These are phyloP conservation scores for Hymenochirus boettgeri DNA, from an alignment of 2,113 vertebrate genomes.

Conservation along the genomic window DNA sequence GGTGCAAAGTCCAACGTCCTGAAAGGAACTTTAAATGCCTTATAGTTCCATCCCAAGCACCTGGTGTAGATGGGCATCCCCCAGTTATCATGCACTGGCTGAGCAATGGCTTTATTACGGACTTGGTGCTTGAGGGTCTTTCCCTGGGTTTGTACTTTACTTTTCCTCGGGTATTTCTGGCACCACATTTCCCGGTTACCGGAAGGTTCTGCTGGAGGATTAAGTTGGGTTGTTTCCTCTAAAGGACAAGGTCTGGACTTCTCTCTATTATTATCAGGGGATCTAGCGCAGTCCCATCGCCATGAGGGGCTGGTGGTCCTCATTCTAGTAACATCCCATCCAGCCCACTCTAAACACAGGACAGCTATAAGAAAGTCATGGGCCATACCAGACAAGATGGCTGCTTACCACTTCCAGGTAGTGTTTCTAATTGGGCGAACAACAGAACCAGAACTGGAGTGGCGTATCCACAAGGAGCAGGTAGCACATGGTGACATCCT, in stretches of 20 bases:
- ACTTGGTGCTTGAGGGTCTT: neutral
- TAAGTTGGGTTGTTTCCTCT: too few species aligned
- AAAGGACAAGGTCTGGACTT: constrained; percentile 26
- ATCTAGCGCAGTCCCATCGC: neutral
- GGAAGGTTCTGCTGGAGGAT: neutral
- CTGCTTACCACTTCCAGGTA: neutral
- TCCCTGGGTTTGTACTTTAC: neutral
- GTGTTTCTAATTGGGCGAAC: constrained; percentile 38
- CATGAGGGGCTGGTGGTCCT: neutral
- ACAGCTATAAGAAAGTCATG: neutral
- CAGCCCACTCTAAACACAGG: neutral
- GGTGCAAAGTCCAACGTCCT: too few species aligned
- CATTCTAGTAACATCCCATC: constrained; percentile 17
- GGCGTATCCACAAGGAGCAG: neutral
- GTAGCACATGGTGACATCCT: constrained; percentile 15
- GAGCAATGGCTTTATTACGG: rapidly evolving
- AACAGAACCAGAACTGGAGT: neutral
- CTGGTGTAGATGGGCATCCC: too few species aligned
- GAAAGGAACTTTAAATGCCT: too few species aligned
- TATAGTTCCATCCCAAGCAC: too few species aligned
- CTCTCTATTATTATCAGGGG: neutral
- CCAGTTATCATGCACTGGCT: neutral
- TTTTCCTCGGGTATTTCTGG: neutral
- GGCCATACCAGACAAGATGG: neutral
- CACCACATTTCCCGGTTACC: neutral